Base-by-base conservation (phyloP, 1,140 invertebrate species). In the Archivesica marissinica region DNA sequence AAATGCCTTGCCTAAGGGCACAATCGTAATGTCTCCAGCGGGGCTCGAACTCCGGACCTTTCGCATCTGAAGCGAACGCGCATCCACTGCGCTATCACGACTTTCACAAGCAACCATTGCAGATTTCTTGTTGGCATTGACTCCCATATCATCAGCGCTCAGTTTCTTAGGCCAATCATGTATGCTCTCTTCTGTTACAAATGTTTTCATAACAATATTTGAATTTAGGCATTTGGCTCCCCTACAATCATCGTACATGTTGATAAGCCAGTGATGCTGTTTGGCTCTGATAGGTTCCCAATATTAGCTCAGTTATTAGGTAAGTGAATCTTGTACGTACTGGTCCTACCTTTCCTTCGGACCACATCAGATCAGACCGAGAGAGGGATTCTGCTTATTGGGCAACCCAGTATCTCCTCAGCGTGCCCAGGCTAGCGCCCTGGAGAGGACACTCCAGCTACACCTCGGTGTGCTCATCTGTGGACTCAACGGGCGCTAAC, bases 251-350 rank as follows among this genome's bases (percentile, higher is more conserved):
- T 94, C 11, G 91, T 92, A n/a, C 92, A 94, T 72, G 80, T 92
- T 44, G 86, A 90, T 25, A 88, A 90, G 70, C 89, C 91, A 54
- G 90, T 93, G 86, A 87, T 91, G 66, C 82, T 94, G 39, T 94
- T 94, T 89, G 94, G 94, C 0, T 91, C 91, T 13, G 94, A 94
- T 78, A 87, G 94, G 74, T 93, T 94, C 80, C 91, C 92, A 56
- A 78, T 94, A 39, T 59, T 94, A 15, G 94, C 94, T 15, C 85
- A 89, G 61, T 41, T 92, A 28, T 59, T 94, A 66, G 90, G 93
- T 91, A 91, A 89, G 84, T 84, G n/a, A n/a, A n/a, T n/a, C n/a
- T n/a, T n/a, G n/a, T n/a, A n/a, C n/a, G n/a, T n/a, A n/a, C n/a
- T n/a, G n/a, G n/a, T n/a, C n/a, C n/a, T n/a, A n/a, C n/a, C n/a